Evolutionary conservation across 2,888 invertebrate species (phyloP).

Genomic region (Pandemis heparana): DNA sequence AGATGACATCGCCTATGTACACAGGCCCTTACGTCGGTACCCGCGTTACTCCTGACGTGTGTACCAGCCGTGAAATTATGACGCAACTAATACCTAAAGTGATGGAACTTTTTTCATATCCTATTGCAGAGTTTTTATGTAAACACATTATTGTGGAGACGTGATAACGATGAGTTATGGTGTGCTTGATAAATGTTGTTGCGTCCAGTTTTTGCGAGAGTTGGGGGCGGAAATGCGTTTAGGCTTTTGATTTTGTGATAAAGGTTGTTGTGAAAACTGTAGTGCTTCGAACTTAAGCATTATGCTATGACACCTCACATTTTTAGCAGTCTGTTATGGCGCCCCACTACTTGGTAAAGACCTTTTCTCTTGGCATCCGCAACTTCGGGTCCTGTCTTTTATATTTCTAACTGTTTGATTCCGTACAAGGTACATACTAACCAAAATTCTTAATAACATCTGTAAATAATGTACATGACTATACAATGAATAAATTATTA

Average conservation of each 20-base stretch:
- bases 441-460: too few relatives aligned
- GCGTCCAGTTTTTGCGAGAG: constrained; percentile 7
- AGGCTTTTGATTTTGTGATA: constrained; percentile 1
- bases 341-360: too few relatives aligned
- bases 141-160: constrained; percentile 24
- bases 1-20: constrained; percentile 30
- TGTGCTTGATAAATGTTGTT: constrained; percentile 16
- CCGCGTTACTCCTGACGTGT: constrained; percentile 42
- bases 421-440: too few relatives aligned
- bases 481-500: too few relatives aligned
- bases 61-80: constrained; percentile 44
- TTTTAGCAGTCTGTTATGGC: too few relatives aligned
- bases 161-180: constrained; percentile 28
- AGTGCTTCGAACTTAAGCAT: not conserved
- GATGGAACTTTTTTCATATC: constrained; percentile 44
- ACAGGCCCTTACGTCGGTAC: constrained; percentile 28
- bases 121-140: constrained; percentile 40
- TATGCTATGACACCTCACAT: too few relatives aligned
- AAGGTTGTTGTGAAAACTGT: not conserved
- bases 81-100: constrained; percentile 42
- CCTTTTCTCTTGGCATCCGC: too few relatives aligned
- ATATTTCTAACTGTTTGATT: too few relatives aligned
- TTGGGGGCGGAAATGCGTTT: constrained; percentile 11
- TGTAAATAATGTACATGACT: too few relatives aligned
- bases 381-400: too few relatives aligned